Evolutionary conservation across 2,797 vertebrate genomes (phyloP).

Genomic region (Adelosebastes latens): DNA sequence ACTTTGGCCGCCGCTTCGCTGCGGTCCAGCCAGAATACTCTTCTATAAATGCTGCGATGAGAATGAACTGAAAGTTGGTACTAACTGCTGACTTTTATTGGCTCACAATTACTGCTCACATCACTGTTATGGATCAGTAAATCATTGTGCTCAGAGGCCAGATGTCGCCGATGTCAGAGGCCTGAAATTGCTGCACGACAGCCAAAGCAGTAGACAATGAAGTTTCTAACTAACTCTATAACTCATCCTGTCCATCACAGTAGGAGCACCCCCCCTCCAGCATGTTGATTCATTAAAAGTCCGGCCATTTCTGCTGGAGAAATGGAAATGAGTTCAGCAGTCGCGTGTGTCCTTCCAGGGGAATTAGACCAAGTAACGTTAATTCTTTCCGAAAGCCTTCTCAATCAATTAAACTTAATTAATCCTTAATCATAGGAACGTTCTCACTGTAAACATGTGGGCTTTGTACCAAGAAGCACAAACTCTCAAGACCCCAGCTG

Average conservation of each 20-base stretch:
- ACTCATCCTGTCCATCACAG: slow-evolving; percentile 33
- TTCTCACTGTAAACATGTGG: slow-evolving; percentile 36
- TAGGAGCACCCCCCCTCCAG: slow-evolving; percentile 1
- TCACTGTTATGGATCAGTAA: neutral
- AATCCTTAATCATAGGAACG: slow-evolving; percentile 41
- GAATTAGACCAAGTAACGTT: slow-evolving; percentile 35
- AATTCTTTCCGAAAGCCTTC: slow-evolving; percentile 47
- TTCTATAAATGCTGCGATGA: neutral
- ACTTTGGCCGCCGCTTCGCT: neutral
- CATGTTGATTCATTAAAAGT: neutral
- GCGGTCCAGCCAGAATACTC: neutral
- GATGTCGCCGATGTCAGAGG: neutral
- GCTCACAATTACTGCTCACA: neutral
- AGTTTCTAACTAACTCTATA: neutral
- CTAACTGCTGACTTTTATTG: neutral
- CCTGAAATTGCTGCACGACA: neutral
- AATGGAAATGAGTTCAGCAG: slow-evolving; percentile 11
- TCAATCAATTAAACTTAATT: slow-evolving; percentile 53
- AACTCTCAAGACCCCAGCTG: slow-evolving; percentile 12
- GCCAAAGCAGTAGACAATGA: neutral
- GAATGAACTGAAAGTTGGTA: neutral
- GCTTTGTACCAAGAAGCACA: slow-evolving; percentile 9
- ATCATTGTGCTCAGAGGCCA: neutral
- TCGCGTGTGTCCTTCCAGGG: slow-evolving; percentile 1
- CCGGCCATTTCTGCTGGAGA: neutral